Percentiles rank a stretch among this genome's conserved stretches.
These are phyloP conservation scores for Lagopus muta DNA, from an alignment of 2,113 vertebrate species.

Conservation along the genomic window DNA sequence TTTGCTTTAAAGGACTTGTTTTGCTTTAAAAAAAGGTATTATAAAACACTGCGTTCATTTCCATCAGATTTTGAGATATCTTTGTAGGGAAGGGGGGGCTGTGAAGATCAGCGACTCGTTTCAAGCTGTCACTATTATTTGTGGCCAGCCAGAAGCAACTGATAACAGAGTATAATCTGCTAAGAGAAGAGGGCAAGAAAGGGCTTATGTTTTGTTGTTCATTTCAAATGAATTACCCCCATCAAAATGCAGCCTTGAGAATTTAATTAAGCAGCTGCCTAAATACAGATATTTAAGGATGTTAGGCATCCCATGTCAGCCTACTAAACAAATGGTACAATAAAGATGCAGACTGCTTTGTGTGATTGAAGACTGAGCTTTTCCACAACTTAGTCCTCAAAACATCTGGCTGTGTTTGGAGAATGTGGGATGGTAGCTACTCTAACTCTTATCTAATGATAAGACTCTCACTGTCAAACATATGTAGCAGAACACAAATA, in stretches of 20 bases:
- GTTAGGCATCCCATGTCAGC: conserved; percentile 58
- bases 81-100: neutral
- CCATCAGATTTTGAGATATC: conserved; percentile 20
- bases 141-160: conserved; percentile 63
- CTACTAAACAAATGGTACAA: conserved; percentile 76
- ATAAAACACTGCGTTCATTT: conserved; percentile 32
- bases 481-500: conserved; percentile 51
- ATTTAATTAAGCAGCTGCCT: conserved; percentile 77
- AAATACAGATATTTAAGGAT: conserved; percentile 68
- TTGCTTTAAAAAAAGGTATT: neutral
- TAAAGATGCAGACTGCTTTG: conserved; percentile 69
- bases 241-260: conserved; percentile 71
- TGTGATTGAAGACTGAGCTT: conserved; percentile 72
- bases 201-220: conserved; percentile 56
- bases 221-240: conserved; percentile 69
- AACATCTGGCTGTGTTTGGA: conserved; percentile 77
- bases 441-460: conserved; percentile 73
- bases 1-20: no score
- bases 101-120: conserved; percentile 57
- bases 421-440: conserved; percentile 75
- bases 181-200: conserved; percentile 32
- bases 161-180: conserved; percentile 65
- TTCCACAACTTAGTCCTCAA: conserved; percentile 58
- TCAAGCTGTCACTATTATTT: conserved; percentile 69
- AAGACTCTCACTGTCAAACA: conserved; percentile 69